phyloP scores from a whole-genome alignment of 2,797 vertebrate species.

The Cossypha dichroa region DNA sequence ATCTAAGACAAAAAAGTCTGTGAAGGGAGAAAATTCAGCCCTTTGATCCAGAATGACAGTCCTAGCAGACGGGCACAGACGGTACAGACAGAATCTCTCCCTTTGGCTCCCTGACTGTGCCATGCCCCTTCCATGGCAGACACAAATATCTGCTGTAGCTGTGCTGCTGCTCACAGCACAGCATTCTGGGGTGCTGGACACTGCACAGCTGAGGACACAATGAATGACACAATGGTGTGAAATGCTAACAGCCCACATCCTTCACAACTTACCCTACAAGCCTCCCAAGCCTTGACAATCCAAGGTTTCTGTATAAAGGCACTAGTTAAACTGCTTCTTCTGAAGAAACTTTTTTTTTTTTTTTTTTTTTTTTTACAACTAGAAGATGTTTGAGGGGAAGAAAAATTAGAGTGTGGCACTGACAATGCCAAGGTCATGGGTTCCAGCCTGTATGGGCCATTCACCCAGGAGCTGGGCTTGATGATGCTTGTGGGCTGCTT shows the following conservation, averaged over 20 bases:
- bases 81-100: neutral
- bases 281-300: neutral
- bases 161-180: neutral
- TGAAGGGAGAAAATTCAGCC: neutral
- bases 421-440: too few species aligned
- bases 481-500: neutral
- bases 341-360: neutral
- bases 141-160: neutral
- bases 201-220: neutral
- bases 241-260: neutral
- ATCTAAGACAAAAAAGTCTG: neutral
- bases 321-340: neutral
- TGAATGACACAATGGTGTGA: neutral
- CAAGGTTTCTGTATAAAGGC: neutral
- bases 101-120: neutral
- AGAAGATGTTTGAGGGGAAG: neutral
- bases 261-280: neutral
- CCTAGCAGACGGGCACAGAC: neutral
- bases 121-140: neutral
- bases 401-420: too few species aligned
- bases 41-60: neutral
- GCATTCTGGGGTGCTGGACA: neutral
- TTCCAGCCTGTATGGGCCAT: neutral
- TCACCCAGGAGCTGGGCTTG: neutral
- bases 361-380: neutral